Conservation (phyloP, 2,888 invertebrate species). For the Ennomos erosarius region DNA sequence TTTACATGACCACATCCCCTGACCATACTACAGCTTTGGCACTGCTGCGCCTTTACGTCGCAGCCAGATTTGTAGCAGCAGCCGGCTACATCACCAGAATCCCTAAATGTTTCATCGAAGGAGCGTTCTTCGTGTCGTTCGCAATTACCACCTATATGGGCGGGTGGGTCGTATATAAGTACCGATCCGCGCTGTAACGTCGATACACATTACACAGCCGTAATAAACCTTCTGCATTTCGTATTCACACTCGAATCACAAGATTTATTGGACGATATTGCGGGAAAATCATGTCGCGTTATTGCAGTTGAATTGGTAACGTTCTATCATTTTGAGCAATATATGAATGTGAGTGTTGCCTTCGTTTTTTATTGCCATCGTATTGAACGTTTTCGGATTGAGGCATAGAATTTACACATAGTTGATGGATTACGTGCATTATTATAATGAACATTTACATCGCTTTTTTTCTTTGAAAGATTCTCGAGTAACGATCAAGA, state of each 20-base stretch:
- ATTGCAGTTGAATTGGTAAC: conserved; percentile 22
- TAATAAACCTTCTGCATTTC: conserved; percentile 12
- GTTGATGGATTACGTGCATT: neutral
- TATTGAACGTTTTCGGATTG: conserved; percentile 8
- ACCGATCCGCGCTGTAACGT: conserved; percentile 43
- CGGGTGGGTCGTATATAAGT: conserved; percentile 53
- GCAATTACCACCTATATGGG: conserved; percentile 57
- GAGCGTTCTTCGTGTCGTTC: conserved; percentile 57
- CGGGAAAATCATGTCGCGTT: conserved; percentile 17
- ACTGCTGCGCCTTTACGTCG: conserved; percentile 50
- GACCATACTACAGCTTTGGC: conserved; percentile 43
- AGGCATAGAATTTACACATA: neutral
- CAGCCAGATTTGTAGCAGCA: conserved; percentile 52
- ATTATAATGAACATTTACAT: no score
- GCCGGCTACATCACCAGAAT: conserved; percentile 49
- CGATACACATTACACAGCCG: neutral
- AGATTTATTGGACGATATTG: conserved; percentile 24
- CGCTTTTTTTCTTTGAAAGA: no score
- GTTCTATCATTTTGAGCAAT: conserved; percentile 19
- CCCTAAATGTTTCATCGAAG: conserved; percentile 45
- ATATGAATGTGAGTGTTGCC: conserved; percentile 9
- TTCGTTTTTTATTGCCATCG: conserved; percentile 13
- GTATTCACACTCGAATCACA: conserved; percentile 12
- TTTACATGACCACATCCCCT: conserved; percentile 61
- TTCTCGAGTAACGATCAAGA: no score